phyloP scores from a whole-genome alignment of 2,113 vertebrate species.

The Capra hircus region DNA sequence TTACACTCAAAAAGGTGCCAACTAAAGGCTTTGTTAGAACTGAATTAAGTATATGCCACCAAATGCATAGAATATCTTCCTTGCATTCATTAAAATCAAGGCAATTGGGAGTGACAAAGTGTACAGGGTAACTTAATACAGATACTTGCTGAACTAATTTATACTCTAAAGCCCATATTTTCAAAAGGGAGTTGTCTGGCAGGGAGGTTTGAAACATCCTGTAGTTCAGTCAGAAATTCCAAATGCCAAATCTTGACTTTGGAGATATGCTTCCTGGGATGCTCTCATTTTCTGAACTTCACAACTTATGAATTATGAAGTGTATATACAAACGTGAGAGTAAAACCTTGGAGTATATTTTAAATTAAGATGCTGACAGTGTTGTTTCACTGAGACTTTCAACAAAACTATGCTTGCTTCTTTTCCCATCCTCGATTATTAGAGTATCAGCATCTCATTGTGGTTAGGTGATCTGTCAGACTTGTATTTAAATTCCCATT shows the following conservation, averaged over 20 bases:
- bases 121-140: slow-evolving; percentile 44
- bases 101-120: slow-evolving; percentile 26
- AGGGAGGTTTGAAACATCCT: neutral
- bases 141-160: slow-evolving; percentile 53
- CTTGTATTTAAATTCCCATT: neutral
- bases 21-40: neutral
- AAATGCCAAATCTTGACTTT: slow-evolving; percentile 20
- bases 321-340: neutral
- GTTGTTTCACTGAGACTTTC: neutral
- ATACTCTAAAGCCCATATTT: neutral
- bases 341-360: neutral
- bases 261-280: neutral
- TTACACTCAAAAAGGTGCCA: neutral
- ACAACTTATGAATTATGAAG: neutral
- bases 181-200: slow-evolving; percentile 22
- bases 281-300: neutral
- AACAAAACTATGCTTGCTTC: neutral
- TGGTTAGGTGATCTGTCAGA: neutral
- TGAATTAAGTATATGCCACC: slow-evolving; percentile 31
- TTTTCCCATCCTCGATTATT: neutral
- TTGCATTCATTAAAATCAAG: slow-evolving; percentile 38
- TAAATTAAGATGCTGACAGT: neutral
- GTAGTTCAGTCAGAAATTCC: slow-evolving; percentile 37
- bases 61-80: slow-evolving; percentile 20
- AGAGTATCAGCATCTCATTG: neutral